phyloP scores from a whole-genome alignment of 2,797 vertebrate species.

The Champsocephalus esox region DNA sequence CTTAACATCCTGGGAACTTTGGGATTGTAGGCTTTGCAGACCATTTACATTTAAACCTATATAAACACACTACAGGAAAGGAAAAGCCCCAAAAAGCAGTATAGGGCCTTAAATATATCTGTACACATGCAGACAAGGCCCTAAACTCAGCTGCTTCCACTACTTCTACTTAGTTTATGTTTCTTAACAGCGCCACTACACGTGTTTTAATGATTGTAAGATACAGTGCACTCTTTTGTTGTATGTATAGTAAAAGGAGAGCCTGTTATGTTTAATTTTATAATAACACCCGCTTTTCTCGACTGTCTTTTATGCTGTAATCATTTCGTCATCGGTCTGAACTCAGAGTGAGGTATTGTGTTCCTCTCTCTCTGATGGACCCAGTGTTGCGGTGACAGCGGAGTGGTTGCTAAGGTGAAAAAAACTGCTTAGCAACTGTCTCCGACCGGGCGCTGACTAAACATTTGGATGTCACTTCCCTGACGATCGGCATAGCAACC shows the following conservation, averaged over 20 bases:
- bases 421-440: conserved; percentile 88
- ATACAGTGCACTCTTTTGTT: not conserved
- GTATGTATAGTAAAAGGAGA: not conserved
- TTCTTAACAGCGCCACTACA: not conserved
- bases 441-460: conserved; percentile 80
- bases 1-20: too few species aligned
- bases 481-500: conserved; percentile 75
- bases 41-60: too few species aligned
- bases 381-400: conserved; percentile 60
- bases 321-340: not conserved
- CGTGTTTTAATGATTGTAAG: not conserved
- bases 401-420: conserved; percentile 84
- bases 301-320: not conserved
- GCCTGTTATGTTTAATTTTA: not conserved
- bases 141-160: not conserved
- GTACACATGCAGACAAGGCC: too few species aligned
- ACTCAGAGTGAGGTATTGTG: conserved; percentile 8
- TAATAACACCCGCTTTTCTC: not conserved
- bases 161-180: not conserved
- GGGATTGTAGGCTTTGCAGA: too few species aligned
- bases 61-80: too few species aligned
- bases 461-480: conserved; percentile 80
- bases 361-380: conserved; percentile 37
- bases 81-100: too few species aligned
- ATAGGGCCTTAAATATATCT: too few species aligned